Evolutionary conservation across 2,113 vertebrate genomes (phyloP).

Genomic region (Propithecus coquereli): DNA sequence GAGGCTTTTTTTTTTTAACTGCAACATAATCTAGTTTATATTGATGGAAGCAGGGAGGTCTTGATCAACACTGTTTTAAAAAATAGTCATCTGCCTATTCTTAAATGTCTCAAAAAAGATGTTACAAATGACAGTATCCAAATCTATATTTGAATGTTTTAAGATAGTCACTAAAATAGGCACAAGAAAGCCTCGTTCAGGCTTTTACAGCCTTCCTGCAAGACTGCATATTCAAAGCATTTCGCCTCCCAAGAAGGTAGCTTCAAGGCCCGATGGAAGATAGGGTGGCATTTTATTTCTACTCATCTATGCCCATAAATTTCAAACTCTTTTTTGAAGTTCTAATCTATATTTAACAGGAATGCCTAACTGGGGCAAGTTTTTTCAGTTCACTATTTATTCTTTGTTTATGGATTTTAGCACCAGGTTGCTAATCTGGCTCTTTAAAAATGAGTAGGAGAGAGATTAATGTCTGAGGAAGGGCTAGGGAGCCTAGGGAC

Average conservation of each 20-base stretch:
- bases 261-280: neutral
- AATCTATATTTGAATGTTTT: neutral
- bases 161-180: neutral
- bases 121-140: neutral
- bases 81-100: neutral
- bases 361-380: neutral
- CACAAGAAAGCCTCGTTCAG: neutral
- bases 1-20: neutral
- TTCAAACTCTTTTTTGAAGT: neutral
- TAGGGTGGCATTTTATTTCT: neutral
- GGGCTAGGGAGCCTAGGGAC: neutral
- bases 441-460: conserved; percentile 5
- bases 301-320: neutral
- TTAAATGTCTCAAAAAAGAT: neutral
- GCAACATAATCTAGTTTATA: neutral
- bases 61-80: conserved; percentile 5
- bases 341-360: conserved; percentile 19
- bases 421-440: conserved; percentile 35
- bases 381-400: conserved; percentile 30
- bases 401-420: conserved; percentile 43
- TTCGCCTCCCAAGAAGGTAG: neutral
- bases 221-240: neutral
- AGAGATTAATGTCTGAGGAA: neutral
- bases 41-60: no score
- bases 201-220: neutral